A percentile compares a stretch with the other conserved stretches of the same genome.
phyloP scores from a whole-genome alignment of 1,140 invertebrate genomes.

The Drosophila sproati region DNA sequence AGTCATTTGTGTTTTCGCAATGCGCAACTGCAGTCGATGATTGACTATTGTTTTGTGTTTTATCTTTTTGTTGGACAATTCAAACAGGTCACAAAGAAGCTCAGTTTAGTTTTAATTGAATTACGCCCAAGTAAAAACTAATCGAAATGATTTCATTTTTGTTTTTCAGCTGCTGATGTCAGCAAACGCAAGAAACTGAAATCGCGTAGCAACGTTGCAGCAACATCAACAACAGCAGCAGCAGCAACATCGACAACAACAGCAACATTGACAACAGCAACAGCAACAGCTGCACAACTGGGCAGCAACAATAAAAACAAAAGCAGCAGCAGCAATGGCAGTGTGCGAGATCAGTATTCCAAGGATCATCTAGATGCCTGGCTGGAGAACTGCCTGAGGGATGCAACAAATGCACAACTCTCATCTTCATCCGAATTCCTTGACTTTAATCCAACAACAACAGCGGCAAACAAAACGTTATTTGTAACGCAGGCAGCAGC shows the following conservation, averaged over 20 bases:
- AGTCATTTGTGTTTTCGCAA: conserved; percentile 70
- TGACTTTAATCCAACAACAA: conserved; percentile 74
- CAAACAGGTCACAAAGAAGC: not conserved
- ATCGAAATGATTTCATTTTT: conserved; percentile 7
- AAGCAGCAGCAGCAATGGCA: conserved; percentile 36
- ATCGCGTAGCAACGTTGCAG: conserved; percentile 61
- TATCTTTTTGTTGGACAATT: not conserved
- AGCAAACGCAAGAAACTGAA: conserved; percentile 80
- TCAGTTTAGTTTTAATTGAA: not conserved
- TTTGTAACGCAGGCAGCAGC: conserved; percentile 48
- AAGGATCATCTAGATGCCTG: conserved; percentile 82
- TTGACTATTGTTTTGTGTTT: conserved; percentile 6
- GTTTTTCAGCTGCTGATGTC: conserved; percentile 46
- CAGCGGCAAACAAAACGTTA: conserved; percentile 29
- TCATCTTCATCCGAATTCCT: conserved; percentile 82
- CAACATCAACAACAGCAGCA: conserved; percentile 18
- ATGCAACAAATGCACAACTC: conserved; percentile 76
- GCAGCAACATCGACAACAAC: conserved; percentile 11
- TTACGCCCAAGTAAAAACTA: not conserved
- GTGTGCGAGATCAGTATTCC: conserved; percentile 54
- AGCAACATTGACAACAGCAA: conserved; percentile 7
- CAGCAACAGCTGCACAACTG: conserved; percentile 12
- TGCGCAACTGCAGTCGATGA: conserved; percentile 39
- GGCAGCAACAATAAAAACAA: conserved; percentile 18
- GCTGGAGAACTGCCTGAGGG: conserved; percentile 79